Base-by-base conservation (phyloP, 2,113 vertebrate species). In the Lophochroa leadbeateri region DNA sequence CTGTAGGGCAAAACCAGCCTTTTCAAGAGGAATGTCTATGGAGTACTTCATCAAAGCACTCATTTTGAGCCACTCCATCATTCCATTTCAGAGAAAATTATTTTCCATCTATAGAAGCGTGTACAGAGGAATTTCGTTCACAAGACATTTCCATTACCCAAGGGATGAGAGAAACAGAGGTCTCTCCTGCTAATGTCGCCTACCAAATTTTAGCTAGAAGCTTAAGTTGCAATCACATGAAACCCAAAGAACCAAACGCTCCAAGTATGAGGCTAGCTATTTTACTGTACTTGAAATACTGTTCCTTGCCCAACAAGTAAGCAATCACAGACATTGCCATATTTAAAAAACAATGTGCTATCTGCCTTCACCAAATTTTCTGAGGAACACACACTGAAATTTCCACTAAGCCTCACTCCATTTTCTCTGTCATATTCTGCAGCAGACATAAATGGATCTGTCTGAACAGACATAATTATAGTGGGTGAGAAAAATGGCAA, bases 191-290 rank as follows among this genome's bases (percentile, higher is more conserved):
- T 10, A 55, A 39, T 0, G 9, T 20, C 31, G 20, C 0, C 1
- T 18, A 15, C 16, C n/a, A 67, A 20, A 33, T n/a, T 61, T 77
- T 20, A 47, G 39, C 35, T 17, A 37, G 23, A 57, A 43, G 17
- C 50, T 82, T 50, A 37, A 33, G 20, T 1, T 16, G 18, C 12
- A n/a, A 16, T 25, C 69, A 41, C 0, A 0, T 57, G 37, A 55
- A 79, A 79, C 58, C 4, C 52, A n/a, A 76, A 49, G 14, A 58
- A 69, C 17, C 57, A 58, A 52, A 44, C 9, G 19, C 50, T 60
- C 35, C 19, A 24, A 69, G 37, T 52, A 53, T 4, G 11, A 47
- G 39, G 25, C 1, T 55, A 23, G 31, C 21, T 39, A 3, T 23
- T 86, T 77, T 17, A 53, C 28, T 74, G 29, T 35, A 82, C 27